phyloP scores from a whole-genome alignment of 2,888 invertebrate genomes.

The Tachina lurida region DNA sequence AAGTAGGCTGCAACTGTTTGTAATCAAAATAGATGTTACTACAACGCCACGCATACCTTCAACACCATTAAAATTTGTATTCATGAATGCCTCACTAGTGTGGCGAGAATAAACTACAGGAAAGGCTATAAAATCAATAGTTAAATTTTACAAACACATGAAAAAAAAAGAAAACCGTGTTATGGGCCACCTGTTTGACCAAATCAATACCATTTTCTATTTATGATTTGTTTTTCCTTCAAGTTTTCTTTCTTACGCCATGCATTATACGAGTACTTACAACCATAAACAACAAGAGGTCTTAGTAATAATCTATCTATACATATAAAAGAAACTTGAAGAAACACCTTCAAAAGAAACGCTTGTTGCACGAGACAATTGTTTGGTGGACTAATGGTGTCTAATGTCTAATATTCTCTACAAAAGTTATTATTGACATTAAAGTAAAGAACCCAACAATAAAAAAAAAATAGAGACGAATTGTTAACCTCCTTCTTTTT shows the following conservation, averaged over 20 bases:
- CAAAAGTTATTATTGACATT: too few relatives aligned
- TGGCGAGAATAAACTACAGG: constrained; percentile 4
- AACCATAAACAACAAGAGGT: background rate
- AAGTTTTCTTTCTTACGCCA: background rate
- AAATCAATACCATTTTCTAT: constrained; percentile 22
- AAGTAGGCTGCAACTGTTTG: background rate
- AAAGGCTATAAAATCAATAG: background rate
- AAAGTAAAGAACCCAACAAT: too few relatives aligned
- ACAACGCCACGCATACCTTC: background rate
- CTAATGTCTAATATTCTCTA: too few relatives aligned
- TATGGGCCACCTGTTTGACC: constrained; percentile 64
- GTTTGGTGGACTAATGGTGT: background rate
- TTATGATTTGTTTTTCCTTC: background rate
- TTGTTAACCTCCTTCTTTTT: too few relatives aligned
- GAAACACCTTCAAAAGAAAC: background rate
- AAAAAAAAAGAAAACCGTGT: constrained; percentile 45
- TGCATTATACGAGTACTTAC: background rate
- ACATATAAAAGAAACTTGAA: background rate
- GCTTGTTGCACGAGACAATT: constrained; percentile 8
- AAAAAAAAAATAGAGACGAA: too few relatives aligned
- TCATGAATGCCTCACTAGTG: background rate
- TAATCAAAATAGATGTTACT: background rate
- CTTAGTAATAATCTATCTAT: constrained; percentile 10
- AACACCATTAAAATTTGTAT: background rate
- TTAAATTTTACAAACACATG: constrained; percentile 55